Evolutionary conservation across 2,888 invertebrate species (phyloP), one percentile per base, ranked within the genome.

Genomic region (Ariolimax columbianus): DNA sequence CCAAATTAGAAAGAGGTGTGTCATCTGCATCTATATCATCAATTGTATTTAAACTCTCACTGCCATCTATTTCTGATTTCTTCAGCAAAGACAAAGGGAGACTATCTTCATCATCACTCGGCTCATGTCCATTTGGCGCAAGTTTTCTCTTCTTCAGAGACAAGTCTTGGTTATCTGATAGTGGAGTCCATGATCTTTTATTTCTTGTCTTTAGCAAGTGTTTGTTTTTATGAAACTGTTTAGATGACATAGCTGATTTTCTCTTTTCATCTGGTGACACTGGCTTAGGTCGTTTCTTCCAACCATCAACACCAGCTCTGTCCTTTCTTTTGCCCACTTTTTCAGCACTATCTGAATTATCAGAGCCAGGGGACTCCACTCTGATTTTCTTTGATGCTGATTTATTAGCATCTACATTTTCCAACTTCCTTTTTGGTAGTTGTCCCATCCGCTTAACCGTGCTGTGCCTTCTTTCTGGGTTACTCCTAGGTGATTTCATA

Each of bases 401-500:
- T 38, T 78, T 63, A 63, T 17, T 63, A 63, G 30, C 63, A n/a
- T 40, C n/a, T n/a, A 68, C 33, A 23, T 83, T 59, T 77, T 47
- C 73, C 47, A 36, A 26, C 40, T 43, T 33, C 43, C 36, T 68
- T 66, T 80, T 80, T 26, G 51, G 9, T 9, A 30, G 26, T 68
- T 36, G 77, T 68, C 85, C 63, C 26, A 38, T 55, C 38, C 77
- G 68, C 63, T 85, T 85, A 19, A 55, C 70, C 26, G 59, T 36
- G 33, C 82, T 85, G 68, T 85, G 75, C n/a, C 85, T 38, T 43
- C 82, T 51, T 11, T 40, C 43, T 40, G 82, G 77, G 36, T 73
- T 82, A 33, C 55, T 68, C 17, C 7, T 51, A 4, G 85, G 77
- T 7, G 85, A 85, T 82, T 82, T 85, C 7, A 82, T 63, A 72